Evolutionary conservation across 2,797 vertebrate species (phyloP), one percentile per base, ranked within the genome.

Genomic region (Dallia pectoralis): DNA sequence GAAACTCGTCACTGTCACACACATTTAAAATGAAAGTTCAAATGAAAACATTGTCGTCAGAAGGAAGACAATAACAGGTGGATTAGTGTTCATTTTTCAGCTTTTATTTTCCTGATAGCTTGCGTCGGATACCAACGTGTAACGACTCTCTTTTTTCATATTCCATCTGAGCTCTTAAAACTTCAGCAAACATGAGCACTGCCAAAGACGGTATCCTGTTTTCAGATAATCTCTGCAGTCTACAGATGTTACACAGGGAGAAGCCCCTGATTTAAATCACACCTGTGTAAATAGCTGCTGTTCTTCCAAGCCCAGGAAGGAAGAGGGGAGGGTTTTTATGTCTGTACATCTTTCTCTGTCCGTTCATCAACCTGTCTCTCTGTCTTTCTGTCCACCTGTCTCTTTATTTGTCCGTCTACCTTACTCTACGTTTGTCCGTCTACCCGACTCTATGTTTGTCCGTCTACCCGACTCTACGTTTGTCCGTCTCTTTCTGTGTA

Each of bases 221-320:
- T 85, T 75, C 63, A 64, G 79, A 82, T 71, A 81, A 56, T 12
- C 65, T 72, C 70, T 81, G 69, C 61, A 70, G 77, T 86, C 84
- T 51, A 64, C 85, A 90, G 88, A 88, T 86, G 87, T 82, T 76
- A 76, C 73, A 44, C 32, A 53, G 51, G 62, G 70, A 72, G 71
- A 77, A 70, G 27, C 74, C 44, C 44, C 49, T 77, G 82, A 89
- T 87, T 80, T 77, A 84, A 89, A 89, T 86, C 79, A 86, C 91
- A 92, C 83, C 85, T 92, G 90, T 89, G 81, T 84, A 89, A 90
- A 93, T 87, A 90, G 51, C 82, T 81, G 69, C 68, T 69, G 61
- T 48, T 79, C 82, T 68, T 61, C 11, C 15, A 62, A 70, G 44
- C 80, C 79, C 56, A 76, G 77, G 70, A 65, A 67, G 78, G 47